Evolutionary conservation across 2,113 vertebrate species (phyloP).

Genomic region (Macrotis lagotis): DNA sequence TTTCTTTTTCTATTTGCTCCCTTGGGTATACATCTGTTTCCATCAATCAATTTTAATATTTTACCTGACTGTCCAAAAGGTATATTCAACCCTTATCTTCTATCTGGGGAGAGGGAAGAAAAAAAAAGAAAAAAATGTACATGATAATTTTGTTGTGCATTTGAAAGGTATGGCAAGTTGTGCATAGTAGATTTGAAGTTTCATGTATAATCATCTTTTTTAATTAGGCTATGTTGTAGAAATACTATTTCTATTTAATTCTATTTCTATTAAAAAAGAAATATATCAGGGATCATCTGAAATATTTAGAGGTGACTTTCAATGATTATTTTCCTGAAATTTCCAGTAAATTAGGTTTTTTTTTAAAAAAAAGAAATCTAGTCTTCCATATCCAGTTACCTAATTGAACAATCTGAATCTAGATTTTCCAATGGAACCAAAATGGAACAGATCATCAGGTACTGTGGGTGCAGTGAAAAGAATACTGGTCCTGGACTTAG

Average conservation of each 20-base stretch:
- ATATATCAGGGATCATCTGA: not conserved
- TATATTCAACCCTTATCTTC: not conserved
- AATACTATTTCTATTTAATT: not conserved
- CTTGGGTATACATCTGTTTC: not conserved
- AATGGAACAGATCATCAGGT: not conserved
- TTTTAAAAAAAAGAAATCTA: too few relatives aligned
- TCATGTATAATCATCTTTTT: not conserved
- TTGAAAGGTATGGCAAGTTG: not conserved
- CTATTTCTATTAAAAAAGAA: not conserved
- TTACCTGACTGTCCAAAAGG: not conserved
- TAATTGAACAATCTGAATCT: not conserved
- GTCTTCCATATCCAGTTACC: not conserved
- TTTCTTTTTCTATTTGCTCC: not conserved
- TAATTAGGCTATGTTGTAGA: not conserved
- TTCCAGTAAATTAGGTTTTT: not conserved
- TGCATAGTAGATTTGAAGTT: not conserved
- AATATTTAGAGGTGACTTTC: not conserved
- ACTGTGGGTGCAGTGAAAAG: not conserved
- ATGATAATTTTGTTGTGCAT: not conserved
- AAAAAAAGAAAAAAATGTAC: not conserved
- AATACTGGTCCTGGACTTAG: not conserved
- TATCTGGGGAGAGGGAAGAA: not conserved
- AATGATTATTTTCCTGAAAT: not conserved
- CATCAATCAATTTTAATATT: not conserved
- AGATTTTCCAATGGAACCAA: not conserved